Base-by-base conservation (phyloP, 2,888 invertebrate genomes). In the Fissipunctia ypsillon region DNA sequence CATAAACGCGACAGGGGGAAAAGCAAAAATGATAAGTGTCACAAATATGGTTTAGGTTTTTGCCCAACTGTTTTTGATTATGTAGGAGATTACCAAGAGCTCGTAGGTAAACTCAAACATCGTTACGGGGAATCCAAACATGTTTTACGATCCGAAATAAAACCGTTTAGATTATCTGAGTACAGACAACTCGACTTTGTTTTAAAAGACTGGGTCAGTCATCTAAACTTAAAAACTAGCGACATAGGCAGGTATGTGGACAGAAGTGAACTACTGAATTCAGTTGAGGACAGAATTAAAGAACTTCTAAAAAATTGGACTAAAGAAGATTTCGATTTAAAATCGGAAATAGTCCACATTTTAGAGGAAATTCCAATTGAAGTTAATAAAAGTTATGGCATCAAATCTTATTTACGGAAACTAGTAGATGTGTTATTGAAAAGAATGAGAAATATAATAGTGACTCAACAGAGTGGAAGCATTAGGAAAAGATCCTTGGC, bases 141-240 rank as follows among this genome's bases (percentile, higher is more conserved):
- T 38, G 66, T 85, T 19, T 78, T 80, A 14, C 80, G 79, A 60
- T 75, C 85, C 9, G 87, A 89, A 72, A 25, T 84, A 41, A 61
- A 74, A 22, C 61, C 63, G 3, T 73, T 73, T n/a, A 66, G 65
- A 45, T 31, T 81, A n/a, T 61, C 81, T 1, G 81, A 81, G 57
- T 63, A 69, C 19, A 71, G 64, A 52, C 70, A 64, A 50, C 64
- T 92, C 0, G 87, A 90, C 54, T 77, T 81, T 31, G 69, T 90
- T 19, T 77, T 93, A 19, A 88, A 85, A 73, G 87, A 90, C n/a
- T 93, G 92, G 91, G 73, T 92, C 1, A 79, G 78, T 69, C 76
- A 83, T 54, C 72, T 93, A 63, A 89, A 88, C 35, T 69, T 92
- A 7, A 88, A 89, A 78, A 71, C 61, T 4, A 72, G 52, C 25